These are phyloP conservation scores for Vanessa cardui DNA, from an alignment of 2,888 invertebrate species.

Conservation along the genomic window DNA sequence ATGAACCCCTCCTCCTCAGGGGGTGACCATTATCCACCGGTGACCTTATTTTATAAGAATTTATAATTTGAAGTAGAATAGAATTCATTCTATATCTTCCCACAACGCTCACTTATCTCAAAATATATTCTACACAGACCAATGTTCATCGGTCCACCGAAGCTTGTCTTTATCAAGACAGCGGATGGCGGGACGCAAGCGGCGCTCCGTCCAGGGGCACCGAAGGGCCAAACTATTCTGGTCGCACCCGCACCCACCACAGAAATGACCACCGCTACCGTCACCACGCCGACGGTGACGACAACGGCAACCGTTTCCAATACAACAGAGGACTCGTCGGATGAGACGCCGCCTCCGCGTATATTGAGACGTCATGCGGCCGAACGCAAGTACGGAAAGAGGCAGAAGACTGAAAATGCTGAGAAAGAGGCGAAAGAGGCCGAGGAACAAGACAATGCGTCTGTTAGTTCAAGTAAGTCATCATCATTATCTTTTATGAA, in stretches of 20 bases:
- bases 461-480: conserved; percentile 61
- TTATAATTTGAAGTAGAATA: too few species aligned
- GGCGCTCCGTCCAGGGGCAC: conserved; percentile 62
- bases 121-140: conserved; percentile 56
- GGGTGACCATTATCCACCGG: too few species aligned
- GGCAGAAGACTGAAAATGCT: conserved; percentile 64
- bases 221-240: conserved; percentile 75
- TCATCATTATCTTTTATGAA: too few species aligned
- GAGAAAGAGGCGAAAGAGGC: conserved; percentile 62
- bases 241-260: conserved; percentile 63
- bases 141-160: conserved; percentile 79
- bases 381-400: conserved; percentile 75
- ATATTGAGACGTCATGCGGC: conserved; percentile 61
- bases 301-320: conserved; percentile 46
- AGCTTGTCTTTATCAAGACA: conserved; percentile 78
- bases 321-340: conserved; percentile 53
- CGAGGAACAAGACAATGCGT: conserved; percentile 51
- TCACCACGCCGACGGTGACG: conserved; percentile 41
- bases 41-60: too few species aligned
- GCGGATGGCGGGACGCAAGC: conserved; percentile 68
- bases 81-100: too few species aligned
- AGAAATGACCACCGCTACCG: conserved; percentile 42
- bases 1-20: too few species aligned
- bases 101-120: background rate
- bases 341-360: conserved; percentile 57